Evolutionary conservation across 2,888 invertebrate genomes (phyloP).

Genomic region (Acleris sparsana): DNA sequence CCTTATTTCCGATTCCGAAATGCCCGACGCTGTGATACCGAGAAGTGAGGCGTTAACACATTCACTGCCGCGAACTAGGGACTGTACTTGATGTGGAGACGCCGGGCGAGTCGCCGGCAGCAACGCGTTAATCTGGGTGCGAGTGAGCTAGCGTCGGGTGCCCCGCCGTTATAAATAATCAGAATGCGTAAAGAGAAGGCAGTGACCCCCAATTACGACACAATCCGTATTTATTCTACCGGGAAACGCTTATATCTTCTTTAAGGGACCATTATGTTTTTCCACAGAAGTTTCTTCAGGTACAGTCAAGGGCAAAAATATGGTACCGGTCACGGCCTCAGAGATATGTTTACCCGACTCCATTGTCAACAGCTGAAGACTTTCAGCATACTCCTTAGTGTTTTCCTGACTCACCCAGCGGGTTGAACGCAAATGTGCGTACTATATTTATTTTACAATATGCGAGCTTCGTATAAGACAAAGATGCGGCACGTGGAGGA

Average conservation of each 20-base stretch:
- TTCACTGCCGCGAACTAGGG: neutral
- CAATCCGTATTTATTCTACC: conserved; percentile 50
- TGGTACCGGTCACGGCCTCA: neutral
- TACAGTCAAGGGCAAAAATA: neutral
- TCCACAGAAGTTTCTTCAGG: conserved; percentile 17
- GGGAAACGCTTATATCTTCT: conserved; percentile 45
- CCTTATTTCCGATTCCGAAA: conserved; percentile 82
- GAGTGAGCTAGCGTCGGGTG: conserved; percentile 54
- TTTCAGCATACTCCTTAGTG: too few relatives aligned
- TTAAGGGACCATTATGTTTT: conserved; percentile 32
- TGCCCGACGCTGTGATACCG: conserved; percentile 72
- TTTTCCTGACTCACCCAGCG: too few relatives aligned
- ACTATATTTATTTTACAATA: too few relatives aligned
- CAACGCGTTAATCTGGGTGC: conserved; percentile 66
- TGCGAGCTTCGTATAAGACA: too few relatives aligned
- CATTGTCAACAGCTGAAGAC: too few relatives aligned
- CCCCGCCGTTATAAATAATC: conserved; percentile 75
- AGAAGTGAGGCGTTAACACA: conserved; percentile 67
- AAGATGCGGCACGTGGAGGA: too few relatives aligned
- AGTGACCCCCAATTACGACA: conserved; percentile 66
- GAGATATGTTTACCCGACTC: too few relatives aligned
- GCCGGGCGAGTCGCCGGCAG: neutral
- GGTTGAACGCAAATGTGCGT: too few relatives aligned
- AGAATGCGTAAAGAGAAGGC: conserved; percentile 71
- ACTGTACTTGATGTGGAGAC: neutral